phyloP scores from a whole-genome alignment of 2,797 vertebrate species.

The Notamacropus eugenii region DNA sequence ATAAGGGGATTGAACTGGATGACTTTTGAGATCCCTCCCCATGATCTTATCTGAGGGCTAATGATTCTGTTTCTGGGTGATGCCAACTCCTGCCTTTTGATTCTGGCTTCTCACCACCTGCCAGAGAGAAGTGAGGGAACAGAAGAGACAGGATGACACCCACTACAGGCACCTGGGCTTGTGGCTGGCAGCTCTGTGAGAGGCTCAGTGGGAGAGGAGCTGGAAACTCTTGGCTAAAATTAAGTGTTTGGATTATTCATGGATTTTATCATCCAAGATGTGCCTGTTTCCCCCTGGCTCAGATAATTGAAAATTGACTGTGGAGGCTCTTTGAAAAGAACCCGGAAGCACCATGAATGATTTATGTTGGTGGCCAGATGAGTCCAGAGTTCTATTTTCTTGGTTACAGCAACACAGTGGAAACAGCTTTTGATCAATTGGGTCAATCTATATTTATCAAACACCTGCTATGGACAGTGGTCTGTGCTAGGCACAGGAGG shows the following conservation, averaged over 20 bases:
- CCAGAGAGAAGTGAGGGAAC: conserved; percentile 24
- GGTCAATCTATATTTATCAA: conserved; percentile 34
- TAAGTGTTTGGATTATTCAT: conserved; percentile 73
- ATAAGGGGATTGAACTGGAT: not conserved
- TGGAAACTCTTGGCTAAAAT: conserved; percentile 52
- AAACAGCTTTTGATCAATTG: conserved; percentile 43
- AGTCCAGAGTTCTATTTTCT: conserved; percentile 40
- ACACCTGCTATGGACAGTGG: not conserved
- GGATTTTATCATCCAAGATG: conserved; percentile 68
- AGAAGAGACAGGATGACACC: not conserved
- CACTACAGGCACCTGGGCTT: conserved; percentile 46
- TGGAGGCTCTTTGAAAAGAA: conserved; percentile 64
- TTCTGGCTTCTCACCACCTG: not conserved
- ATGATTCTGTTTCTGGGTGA: not conserved
- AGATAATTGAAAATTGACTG: conserved; percentile 78
- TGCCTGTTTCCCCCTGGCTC: conserved; percentile 69
- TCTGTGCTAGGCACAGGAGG: not conserved
- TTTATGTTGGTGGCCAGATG: conserved; percentile 56
- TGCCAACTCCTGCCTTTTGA: not conserved
- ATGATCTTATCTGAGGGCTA: not conserved
- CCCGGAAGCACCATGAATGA: conserved; percentile 53
- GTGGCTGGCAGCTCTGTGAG: conserved; percentile 45
- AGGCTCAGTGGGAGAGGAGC: not conserved
- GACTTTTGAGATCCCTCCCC: not conserved
- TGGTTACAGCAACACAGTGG: conserved; percentile 28